Percentiles rank a stretch among this genome's conserved stretches.
phyloP scores from a whole-genome alignment of 2,113 vertebrate species.

The crab-eating macaque (Macaca fascicularis) region DNA sequence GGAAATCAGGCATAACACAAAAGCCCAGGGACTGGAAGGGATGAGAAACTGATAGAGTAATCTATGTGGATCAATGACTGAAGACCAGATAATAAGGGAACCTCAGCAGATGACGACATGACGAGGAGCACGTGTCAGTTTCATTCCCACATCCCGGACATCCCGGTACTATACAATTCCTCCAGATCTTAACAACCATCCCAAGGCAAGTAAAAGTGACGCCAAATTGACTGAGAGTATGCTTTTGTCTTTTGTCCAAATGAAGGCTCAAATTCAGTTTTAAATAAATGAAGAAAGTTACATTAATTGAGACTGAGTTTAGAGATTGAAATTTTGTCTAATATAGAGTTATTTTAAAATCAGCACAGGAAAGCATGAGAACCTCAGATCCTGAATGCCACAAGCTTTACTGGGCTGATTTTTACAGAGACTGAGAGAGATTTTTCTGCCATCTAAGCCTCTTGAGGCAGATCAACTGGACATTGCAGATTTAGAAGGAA shows the following conservation, averaged over 20 bases:
- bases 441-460: constrained; percentile 20
- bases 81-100: neutral
- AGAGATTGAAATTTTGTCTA: neutral
- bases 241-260: neutral
- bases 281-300: neutral
- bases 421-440: constrained; percentile 10
- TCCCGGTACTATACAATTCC: neutral
- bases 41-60: neutral
- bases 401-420: neutral
- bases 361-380: neutral
- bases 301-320: neutral
- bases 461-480: neutral
- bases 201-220: neutral
- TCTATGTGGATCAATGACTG: neutral
- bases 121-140: neutral
- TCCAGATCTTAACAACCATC: neutral
- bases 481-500: constrained; percentile 20
- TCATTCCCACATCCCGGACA: neutral
- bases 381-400: neutral
- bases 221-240: neutral
- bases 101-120: neutral
- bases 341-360: constrained; percentile 16
- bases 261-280: constrained; percentile 3
- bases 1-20: neutral
- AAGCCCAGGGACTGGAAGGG: neutral